A percentile compares a stretch with the other conserved stretches of the same genome.
Evolutionary conservation across 2,888 invertebrate species (phyloP).

Genomic region (Tipula lateralis): DNA sequence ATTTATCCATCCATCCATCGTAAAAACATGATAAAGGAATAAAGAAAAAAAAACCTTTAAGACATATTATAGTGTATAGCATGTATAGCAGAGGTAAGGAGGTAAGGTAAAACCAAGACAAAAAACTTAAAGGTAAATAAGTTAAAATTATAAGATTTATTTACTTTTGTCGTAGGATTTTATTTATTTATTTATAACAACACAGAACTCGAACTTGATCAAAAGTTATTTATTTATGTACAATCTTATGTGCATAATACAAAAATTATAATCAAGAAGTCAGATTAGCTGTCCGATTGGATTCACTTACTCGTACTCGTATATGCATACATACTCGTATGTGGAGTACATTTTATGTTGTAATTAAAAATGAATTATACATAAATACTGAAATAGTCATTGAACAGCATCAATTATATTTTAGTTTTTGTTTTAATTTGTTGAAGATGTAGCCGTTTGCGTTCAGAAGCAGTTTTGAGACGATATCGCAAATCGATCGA

Average conservation of each 20-base stretch:
- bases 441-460: not conserved
- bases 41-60: not conserved
- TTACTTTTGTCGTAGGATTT: constrained; percentile 19
- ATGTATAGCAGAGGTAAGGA: too few relatives aligned
- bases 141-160: not conserved
- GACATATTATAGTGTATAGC: not conserved
- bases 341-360: not conserved
- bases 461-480: not conserved
- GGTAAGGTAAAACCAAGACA: not conserved
- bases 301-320: constrained; percentile 25
- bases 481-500: not conserved
- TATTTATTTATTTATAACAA: not conserved
- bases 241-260: not conserved
- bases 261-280: constrained; percentile 28
- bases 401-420: constrained; percentile 2
- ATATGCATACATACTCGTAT: not conserved
- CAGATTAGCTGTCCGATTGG: constrained; percentile 25
- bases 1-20: constrained; percentile 19
- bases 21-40: not conserved
- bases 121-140: not conserved
- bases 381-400: constrained; percentile 20
- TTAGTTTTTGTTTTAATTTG: not conserved
- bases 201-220: not conserved
- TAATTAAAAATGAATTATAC: not conserved
- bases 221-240: not conserved